These are phyloP conservation scores for Hippocampus kuda DNA, from an alignment of 2,797 vertebrate species.

Conservation along the genomic window DNA sequence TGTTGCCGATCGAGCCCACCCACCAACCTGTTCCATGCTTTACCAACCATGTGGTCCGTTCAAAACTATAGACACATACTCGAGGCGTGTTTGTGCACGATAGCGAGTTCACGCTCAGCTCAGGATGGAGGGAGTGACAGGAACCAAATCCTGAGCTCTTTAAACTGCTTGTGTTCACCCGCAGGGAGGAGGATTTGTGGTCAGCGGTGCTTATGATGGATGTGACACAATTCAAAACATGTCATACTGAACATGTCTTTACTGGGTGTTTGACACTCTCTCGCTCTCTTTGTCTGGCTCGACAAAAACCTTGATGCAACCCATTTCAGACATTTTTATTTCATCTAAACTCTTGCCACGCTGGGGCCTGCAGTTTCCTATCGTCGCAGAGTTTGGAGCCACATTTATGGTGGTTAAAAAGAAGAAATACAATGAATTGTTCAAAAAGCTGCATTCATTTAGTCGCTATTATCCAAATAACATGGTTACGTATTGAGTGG, in stretches of 20 bases:
- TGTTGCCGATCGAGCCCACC: conserved; percentile 52
- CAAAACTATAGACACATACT: conserved; percentile 30
- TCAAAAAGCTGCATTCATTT: too few relatives aligned
- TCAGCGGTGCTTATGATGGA: neutral
- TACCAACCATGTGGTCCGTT: conserved; percentile 67
- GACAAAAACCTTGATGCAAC: neutral
- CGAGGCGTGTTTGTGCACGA: conserved; percentile 2
- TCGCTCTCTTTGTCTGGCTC: neutral
- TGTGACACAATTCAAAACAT: neutral
- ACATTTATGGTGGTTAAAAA: too few relatives aligned
- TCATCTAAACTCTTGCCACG: too few relatives aligned
- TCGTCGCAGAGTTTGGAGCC: too few relatives aligned
- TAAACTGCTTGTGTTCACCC: neutral
- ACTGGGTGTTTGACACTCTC: neutral
- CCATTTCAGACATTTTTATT: too few relatives aligned
- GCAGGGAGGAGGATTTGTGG: conserved; percentile 1
- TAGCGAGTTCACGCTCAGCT: neutral
- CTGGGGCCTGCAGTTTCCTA: too few relatives aligned
- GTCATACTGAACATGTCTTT: neutral
- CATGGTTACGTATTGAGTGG: too few relatives aligned
- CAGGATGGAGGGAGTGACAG: neutral
- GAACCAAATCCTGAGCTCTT: neutral
- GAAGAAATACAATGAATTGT: too few relatives aligned
- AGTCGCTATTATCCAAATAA: too few relatives aligned
- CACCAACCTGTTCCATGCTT: conserved; percentile 58